Evolutionary conservation across 2,888 invertebrate genomes (phyloP).

Genomic region (Xylota segnis): DNA sequence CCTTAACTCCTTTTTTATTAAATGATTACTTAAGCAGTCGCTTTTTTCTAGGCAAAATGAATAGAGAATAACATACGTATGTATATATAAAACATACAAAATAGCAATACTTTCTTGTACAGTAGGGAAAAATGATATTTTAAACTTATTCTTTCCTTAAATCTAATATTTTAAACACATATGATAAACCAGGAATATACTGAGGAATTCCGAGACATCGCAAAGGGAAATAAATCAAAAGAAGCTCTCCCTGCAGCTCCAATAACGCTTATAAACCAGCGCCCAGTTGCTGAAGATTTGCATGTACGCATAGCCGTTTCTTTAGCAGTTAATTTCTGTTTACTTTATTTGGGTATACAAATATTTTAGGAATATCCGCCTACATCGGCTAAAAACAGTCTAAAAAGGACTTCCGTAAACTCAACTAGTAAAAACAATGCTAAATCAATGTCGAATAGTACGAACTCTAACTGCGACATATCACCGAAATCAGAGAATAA

Average conservation of each 20-base stretch:
- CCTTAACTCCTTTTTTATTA: no score
- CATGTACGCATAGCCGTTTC: conserved; percentile 85
- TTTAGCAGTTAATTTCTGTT: conserved; percentile 17
- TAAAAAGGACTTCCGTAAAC: conserved; percentile 84
- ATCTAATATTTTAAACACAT: conserved; percentile 12
- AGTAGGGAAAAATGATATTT: no score
- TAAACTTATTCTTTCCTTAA: not conserved
- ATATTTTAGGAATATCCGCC: conserved; percentile 86
- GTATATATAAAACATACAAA: no score
- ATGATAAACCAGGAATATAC: conserved; percentile 92
- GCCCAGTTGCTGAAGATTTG: conserved; percentile 97
- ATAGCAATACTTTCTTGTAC: no score
- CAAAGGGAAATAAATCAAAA: conserved; percentile 95
- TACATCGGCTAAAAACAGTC: conserved; percentile 85
- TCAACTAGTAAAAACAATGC: conserved; percentile 78
- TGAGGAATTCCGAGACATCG: conserved; percentile 98
- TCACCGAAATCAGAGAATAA: conserved; percentile 81
- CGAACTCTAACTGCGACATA: conserved; percentile 68
- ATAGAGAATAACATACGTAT: no score
- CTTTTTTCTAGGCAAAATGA: no score
- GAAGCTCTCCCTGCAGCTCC: conserved; percentile 95
- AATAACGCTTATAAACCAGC: conserved; percentile 97
- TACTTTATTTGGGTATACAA: conserved; percentile 78
- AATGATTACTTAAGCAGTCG: no score
- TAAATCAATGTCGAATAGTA: conserved; percentile 63